These are phyloP conservation scores for Alfaro cultratus DNA, from an alignment of 2,797 vertebrate genomes.

Conservation along the genomic window DNA sequence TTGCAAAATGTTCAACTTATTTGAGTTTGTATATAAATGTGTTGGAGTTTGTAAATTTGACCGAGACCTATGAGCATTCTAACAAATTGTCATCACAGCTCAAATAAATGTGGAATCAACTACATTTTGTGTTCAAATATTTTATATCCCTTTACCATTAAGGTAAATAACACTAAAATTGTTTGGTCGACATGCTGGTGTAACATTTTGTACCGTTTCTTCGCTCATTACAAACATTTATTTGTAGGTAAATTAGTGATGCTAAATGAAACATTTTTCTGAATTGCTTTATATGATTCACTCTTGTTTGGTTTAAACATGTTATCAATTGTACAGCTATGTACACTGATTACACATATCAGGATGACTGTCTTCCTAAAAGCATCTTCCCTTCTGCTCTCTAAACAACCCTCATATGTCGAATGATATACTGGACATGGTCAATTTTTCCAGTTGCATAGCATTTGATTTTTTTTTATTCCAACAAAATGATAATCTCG, in stretches of 20 bases:
- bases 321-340: not conserved
- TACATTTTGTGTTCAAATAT: not conserved
- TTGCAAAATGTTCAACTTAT: conserved; percentile 4
- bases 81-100: not conserved
- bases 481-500: not conserved
- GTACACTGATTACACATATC: not conserved
- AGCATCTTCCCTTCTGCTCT: not conserved
- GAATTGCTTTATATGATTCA: not conserved
- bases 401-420: not conserved
- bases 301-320: not conserved
- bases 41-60: conserved; percentile 4
- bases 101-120: not conserved
- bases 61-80: conserved; percentile 11
- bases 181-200: not conserved
- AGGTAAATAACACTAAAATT: not conserved
- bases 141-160: not conserved
- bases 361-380: not conserved
- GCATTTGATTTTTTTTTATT: not conserved
- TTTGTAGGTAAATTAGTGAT: not conserved
- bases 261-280: not conserved
- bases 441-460: not conserved
- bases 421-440: not conserved
- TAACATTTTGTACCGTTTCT: not conserved
- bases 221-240: not conserved
- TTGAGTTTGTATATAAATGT: conserved; percentile 14